Evolutionary conservation across 2,797 vertebrate genomes (phyloP).

Genomic region (Eleutherodactylus coqui): DNA sequence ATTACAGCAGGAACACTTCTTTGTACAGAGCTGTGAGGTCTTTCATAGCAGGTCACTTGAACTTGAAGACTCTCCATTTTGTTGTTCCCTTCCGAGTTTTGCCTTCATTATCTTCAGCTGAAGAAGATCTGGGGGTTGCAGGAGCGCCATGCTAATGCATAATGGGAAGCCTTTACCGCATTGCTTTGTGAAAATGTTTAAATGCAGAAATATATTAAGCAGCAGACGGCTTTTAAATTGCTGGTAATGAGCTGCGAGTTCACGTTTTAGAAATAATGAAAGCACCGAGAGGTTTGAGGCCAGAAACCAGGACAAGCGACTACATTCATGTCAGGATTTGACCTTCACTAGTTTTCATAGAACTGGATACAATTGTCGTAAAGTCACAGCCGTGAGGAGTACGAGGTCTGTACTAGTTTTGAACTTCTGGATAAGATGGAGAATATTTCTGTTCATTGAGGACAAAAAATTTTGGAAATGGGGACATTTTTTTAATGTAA

Average conservation of each 20-base stretch:
- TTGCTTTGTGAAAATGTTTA: constrained; percentile 23
- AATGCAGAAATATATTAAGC: constrained; percentile 34
- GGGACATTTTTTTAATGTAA: too few relatives aligned
- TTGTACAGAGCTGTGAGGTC: neutral
- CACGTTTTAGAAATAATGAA: constrained; percentile 17
- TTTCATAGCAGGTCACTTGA: constrained; percentile 40
- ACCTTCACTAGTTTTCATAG: neutral
- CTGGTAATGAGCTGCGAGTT: constrained; percentile 33
- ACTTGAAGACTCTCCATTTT: constrained; percentile 48
- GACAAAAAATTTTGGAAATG: too few relatives aligned
- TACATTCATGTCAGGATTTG: neutral
- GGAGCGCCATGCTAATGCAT: constrained; percentile 23
- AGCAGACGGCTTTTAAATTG: constrained; percentile 42
- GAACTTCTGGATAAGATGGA: neutral
- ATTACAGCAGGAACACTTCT: neutral
- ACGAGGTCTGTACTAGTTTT: neutral
- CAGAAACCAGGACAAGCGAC: neutral
- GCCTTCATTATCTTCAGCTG: constrained; percentile 45
- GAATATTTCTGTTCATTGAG: too few relatives aligned
- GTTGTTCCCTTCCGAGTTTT: constrained; percentile 17
- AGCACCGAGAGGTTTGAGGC: constrained; percentile 12
- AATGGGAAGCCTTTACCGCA: constrained; percentile 22
- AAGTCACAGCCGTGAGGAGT: neutral
- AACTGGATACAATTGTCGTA: neutral
- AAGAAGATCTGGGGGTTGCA: constrained; percentile 37